phyloP scores from a whole-genome alignment of 1,140 invertebrate genomes.

The Littorina saxatilis region DNA sequence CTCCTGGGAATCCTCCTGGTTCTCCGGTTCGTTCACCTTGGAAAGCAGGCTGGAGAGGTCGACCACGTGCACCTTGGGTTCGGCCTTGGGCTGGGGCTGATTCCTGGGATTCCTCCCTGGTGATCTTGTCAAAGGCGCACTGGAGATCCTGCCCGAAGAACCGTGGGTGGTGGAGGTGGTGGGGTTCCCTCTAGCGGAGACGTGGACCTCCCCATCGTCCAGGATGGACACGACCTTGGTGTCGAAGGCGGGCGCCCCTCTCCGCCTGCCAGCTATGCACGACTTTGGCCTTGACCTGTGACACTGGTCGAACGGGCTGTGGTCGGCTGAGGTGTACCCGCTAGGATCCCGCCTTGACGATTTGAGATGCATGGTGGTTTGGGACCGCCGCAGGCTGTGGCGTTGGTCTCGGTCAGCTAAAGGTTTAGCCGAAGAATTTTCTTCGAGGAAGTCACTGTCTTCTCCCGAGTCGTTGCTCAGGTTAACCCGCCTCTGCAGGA shows the following conservation, averaged over 20 bases:
- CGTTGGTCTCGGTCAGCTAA: neutral
- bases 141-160: too few species aligned
- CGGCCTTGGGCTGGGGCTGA: neutral
- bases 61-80: constrained; percentile 2
- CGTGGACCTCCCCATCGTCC: too few species aligned
- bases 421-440: neutral
- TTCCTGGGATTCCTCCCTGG: too few species aligned
- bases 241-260: too few species aligned
- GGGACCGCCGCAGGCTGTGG: neutral
- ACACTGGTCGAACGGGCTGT: neutral
- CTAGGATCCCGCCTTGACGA: too few species aligned
- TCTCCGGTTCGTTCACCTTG: constrained; percentile 3
- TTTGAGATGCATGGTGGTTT: neutral
- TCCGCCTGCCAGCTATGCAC: too few species aligned
- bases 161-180: neutral
- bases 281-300: neutral
- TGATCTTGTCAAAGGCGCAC: too few species aligned
- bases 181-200: too few species aligned
- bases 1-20: neutral
- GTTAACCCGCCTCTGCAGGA: neutral
- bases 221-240: neutral
- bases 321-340: neutral
- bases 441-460: neutral
- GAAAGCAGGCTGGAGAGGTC: constrained; percentile 22
- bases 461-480: neutral